Evolutionary conservation across 2,888 invertebrate genomes (phyloP).

Genomic region (Luperina testacea): DNA sequence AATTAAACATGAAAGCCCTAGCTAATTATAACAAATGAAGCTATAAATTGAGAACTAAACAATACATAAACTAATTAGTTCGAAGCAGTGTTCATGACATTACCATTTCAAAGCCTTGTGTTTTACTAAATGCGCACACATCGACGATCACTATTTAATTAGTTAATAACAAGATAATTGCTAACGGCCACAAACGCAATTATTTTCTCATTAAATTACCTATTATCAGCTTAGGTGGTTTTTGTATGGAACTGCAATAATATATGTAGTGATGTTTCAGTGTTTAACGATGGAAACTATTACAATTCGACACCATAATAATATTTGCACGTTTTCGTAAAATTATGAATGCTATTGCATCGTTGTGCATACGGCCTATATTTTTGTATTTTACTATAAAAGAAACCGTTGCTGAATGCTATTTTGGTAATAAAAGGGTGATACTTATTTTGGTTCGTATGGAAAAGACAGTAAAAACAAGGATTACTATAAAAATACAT

Average conservation of each 20-base stretch:
- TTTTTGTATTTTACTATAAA: too few relatives aligned
- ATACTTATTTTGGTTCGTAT: not conserved
- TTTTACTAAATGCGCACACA: constrained; percentile 34
- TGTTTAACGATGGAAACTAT: not conserved
- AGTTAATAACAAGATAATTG: constrained; percentile 32
- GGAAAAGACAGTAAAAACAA: not conserved
- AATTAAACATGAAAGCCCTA: not conserved
- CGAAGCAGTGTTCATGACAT: constrained; percentile 21
- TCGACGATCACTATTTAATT: constrained; percentile 25
- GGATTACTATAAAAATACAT: too few relatives aligned
- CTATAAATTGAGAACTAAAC: not conserved
- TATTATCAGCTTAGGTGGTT: constrained; percentile 34
- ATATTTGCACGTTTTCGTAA: not conserved
- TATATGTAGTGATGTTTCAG: not conserved
- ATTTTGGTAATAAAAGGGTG: not conserved
- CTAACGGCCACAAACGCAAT: constrained; percentile 21
- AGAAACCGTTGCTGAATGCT: not conserved
- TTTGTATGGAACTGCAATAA: not conserved
- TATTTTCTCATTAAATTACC: constrained; percentile 43
- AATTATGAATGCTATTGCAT: not conserved
- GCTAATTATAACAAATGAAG: constrained; percentile 3
- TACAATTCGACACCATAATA: not conserved
- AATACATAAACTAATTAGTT: constrained; percentile 27
- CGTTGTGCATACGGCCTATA: not conserved
- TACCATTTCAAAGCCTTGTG: constrained; percentile 26